Evolutionary conservation across 1,140 invertebrate genomes (phyloP).

Genomic region (Diabrotica undecimpunctata): DNA sequence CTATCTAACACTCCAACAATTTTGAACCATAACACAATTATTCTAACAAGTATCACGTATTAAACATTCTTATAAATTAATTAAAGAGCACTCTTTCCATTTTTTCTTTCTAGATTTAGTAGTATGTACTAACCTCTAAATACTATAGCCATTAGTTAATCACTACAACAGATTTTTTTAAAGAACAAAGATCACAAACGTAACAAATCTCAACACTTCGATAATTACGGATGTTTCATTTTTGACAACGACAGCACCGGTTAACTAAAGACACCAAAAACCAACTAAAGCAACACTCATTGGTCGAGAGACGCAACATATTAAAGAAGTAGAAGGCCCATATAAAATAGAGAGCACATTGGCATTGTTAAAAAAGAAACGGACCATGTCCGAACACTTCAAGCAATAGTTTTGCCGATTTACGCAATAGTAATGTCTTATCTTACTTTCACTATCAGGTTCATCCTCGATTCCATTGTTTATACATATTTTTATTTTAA

Average conservation of each 20-base stretch:
- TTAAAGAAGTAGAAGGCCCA: constrained; percentile 19
- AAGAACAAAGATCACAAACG: too few species aligned
- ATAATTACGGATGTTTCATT: too few species aligned
- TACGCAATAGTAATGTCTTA: constrained; percentile 33
- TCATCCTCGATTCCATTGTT: constrained; percentile 30
- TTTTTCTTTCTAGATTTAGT: too few species aligned
- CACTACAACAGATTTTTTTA: too few species aligned
- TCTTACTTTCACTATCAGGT: constrained; percentile 41
- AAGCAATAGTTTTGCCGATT: constrained; percentile 25
- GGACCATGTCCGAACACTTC: constrained; percentile 33
- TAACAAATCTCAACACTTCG: too few species aligned
- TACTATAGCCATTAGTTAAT: constrained; percentile 26
- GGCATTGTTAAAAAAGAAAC: constrained; percentile 39
- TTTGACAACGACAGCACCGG: too few species aligned
- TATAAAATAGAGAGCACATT: constrained; percentile 27
- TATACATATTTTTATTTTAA: constrained; percentile 10
- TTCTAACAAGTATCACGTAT: too few species aligned
- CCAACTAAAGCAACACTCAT: constrained; percentile 3
- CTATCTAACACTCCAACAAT: too few species aligned
- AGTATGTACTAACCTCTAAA: constrained; percentile 26
- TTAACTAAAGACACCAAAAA: background rate
- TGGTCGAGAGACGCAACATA: constrained; percentile 16
- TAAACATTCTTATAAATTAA: too few species aligned
- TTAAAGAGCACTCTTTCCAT: too few species aligned
- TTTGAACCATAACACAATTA: too few species aligned